phyloP scores from a whole-genome alignment of 2,113 vertebrate species.

The Rostratula benghalensis region DNA sequence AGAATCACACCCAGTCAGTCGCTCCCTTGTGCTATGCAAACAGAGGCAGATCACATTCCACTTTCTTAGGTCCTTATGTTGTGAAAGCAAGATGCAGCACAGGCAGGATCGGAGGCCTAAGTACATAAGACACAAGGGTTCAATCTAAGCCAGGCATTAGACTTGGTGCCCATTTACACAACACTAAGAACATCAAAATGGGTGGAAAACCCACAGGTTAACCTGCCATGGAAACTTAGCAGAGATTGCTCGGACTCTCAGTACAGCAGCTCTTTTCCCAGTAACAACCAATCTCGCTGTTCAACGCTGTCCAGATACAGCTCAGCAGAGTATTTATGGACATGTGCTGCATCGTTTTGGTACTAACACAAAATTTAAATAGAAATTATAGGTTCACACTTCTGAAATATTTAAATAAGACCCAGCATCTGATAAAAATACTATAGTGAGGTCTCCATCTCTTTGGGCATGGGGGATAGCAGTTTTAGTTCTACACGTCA shows the following conservation, averaged over 20 bases:
- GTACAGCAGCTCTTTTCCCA: background rate
- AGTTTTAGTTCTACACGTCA: background rate
- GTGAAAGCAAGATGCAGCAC: background rate
- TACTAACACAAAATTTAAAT: background rate
- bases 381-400: background rate
- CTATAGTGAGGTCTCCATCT: background rate
- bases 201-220: background rate
- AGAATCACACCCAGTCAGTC: background rate
- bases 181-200: background rate
- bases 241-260: background rate
- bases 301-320: background rate
- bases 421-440: background rate
- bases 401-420: background rate
- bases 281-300: background rate
- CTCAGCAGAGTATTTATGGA: background rate
- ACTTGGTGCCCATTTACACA: background rate
- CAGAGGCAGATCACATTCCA: background rate
- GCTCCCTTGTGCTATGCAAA: background rate
- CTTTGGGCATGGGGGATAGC: background rate
- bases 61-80: background rate
- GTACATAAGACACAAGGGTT: background rate
- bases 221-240: background rate
- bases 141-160: background rate
- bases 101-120: background rate
- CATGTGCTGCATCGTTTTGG: background rate